phyloP scores from a whole-genome alignment of 2,888 invertebrate genomes.

The Melieria crassipennis region DNA sequence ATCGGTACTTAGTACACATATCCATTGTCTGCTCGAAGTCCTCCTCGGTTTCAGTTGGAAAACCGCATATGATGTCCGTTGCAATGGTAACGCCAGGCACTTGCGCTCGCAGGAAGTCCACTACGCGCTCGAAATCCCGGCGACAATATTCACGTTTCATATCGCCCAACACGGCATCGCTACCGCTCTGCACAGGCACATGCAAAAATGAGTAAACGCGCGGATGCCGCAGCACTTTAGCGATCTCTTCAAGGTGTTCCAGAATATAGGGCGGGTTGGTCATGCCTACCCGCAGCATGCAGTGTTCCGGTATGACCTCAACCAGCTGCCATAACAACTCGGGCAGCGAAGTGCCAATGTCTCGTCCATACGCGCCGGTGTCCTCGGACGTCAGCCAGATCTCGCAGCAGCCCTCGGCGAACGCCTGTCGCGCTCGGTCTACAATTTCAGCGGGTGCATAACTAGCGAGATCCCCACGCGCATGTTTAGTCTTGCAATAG shows the following conservation, averaged over 20 bases:
- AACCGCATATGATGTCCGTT: slow-evolving; percentile 98
- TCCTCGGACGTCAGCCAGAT: slow-evolving; percentile 99
- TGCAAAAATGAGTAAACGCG: slow-evolving; percentile 95
- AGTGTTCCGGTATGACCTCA: slow-evolving; percentile 71
- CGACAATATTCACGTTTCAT: slow-evolving; percentile 96
- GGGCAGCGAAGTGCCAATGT: slow-evolving; percentile 89
- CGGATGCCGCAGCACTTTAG: slow-evolving; percentile 86
- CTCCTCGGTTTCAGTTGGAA: slow-evolving; percentile 91
- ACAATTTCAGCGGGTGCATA: slow-evolving; percentile 92
- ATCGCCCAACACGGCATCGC: slow-evolving; percentile 90
- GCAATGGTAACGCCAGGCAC: slow-evolving; percentile 93
- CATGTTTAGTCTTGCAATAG: slow-evolving; percentile 98
- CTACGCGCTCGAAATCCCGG: slow-evolving; percentile 90
- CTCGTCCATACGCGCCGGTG: slow-evolving; percentile 96
- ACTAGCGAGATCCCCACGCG: slow-evolving; percentile 95
- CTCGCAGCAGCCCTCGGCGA: slow-evolving; percentile 92
- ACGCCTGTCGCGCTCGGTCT: slow-evolving; percentile 85
- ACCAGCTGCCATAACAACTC: slow-evolving; percentile 87
- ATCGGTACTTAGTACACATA: slow-evolving; percentile 85
- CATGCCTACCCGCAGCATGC: slow-evolving; percentile 92
- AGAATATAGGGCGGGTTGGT: slow-evolving; percentile 98
- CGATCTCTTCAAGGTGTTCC: slow-evolving; percentile 91
- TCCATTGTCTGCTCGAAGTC: slow-evolving; percentile 90
- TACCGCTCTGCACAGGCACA: slow-evolving; percentile 98
- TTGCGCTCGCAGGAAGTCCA: slow-evolving; percentile 82